Evolutionary conservation across 2,797 vertebrate genomes (phyloP), one percentile per base, ranked within the genome.

Genomic region (Galago senegalensis): DNA sequence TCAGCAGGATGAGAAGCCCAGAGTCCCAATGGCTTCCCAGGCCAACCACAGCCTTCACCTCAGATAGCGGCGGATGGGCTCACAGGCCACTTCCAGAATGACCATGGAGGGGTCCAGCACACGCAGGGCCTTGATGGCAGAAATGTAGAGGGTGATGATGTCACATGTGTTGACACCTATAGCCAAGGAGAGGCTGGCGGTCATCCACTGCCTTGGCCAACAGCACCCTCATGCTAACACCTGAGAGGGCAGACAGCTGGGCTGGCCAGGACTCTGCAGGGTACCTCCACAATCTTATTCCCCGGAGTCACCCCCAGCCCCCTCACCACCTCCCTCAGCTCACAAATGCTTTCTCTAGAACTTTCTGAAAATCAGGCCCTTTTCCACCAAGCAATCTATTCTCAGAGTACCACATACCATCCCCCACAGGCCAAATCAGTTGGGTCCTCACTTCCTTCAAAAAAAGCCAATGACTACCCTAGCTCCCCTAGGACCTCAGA

Each of bases 71-170:
- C 99, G 99, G 98, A 99, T 99, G 5, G 99, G 99, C 86, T 99
- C 99, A 20, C 99, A 99, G 77, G 99, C 99, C 0, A 99, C 99
- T 97, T 99, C 99, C 98, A 99, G 98, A 97, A 99, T 99, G 85
- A 99, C 99, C 99, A 99, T 99, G 92, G 99, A 99, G 0, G 99
- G 99, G 94, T 99, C 99, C 53, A 99, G 98, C 96, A 99, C 99
- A 27, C 99, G 97, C 89, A 99, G 98, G 0, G 99, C 99, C 96
- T 99, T 99, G 98, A 99, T 99, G 98, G 99, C 99, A 0, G 99
- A 99, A 98, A 99, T 99, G 95, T 99, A 99, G 4, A 99, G 99
- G 0, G 99, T 99, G 98, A 99, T 99, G 98, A 99, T 99, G 98
- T 99, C 99, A 0, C 99, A 99, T 0, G 99, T 99, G 98, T 99